Evolutionary conservation across 1,140 invertebrate species (phyloP).

Genomic region (Arctopsyche grandis): DNA sequence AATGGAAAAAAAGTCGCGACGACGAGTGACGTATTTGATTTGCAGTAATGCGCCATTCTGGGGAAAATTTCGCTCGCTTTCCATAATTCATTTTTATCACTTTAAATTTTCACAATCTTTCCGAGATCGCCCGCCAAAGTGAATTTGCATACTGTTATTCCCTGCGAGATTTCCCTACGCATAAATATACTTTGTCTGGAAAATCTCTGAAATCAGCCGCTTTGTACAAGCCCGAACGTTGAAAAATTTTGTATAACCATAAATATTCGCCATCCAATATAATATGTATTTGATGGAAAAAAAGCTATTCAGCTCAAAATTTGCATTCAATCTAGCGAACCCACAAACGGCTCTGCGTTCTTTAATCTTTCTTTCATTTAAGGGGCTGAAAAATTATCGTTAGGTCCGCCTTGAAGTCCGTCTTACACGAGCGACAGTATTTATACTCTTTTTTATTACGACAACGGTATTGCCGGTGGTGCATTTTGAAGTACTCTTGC

Average conservation of each 20-base stretch:
- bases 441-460: background rate
- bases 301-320: conserved; percentile 13
- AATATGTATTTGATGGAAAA: background rate
- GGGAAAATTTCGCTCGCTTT: conserved; percentile 16
- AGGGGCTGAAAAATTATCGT: background rate
- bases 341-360: background rate
- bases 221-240: background rate
- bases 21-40: conserved; percentile 8
- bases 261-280: background rate
- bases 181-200: conserved; percentile 25
- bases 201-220: conserved; percentile 15
- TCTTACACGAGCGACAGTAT: background rate
- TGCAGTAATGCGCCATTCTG: conserved; percentile 1
- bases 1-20: background rate
- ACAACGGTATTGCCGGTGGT: background rate
- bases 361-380: background rate
- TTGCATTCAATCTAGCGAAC: conserved; percentile 1
- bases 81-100: conserved; percentile 31
- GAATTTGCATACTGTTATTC: conserved; percentile 30
- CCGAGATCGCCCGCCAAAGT: conserved; percentile 19
- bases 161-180: conserved; percentile 26
- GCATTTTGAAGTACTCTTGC: conserved; percentile 22
- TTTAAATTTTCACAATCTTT: conserved; percentile 30
- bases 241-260: background rate
- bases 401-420: background rate